These are phyloP conservation scores for Thecocarcelia acutangulata DNA, from an alignment of 2,888 invertebrate genomes.

Conservation along the genomic window DNA sequence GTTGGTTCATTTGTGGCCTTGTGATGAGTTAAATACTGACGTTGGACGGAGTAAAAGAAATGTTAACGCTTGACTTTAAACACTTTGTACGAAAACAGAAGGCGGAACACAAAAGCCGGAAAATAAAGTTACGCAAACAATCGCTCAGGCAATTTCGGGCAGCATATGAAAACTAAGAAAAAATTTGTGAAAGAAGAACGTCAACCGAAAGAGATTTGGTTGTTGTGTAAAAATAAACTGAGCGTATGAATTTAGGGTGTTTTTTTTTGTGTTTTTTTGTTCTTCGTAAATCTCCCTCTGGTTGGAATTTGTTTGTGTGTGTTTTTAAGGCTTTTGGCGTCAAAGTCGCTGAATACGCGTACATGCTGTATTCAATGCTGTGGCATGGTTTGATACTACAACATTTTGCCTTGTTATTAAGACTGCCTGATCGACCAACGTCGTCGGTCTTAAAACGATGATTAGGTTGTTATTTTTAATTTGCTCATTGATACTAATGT, in stretches of 20 bases:
- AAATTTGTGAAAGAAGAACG: conserved; percentile 17
- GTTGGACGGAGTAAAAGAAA: conserved; percentile 33
- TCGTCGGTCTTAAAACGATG: conserved; percentile 82
- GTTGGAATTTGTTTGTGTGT: conserved; percentile 25
- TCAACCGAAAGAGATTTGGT: conserved; percentile 34
- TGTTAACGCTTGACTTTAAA: conserved; percentile 78
- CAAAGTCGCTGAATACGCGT: conserved; percentile 15
- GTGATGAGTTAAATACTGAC: conserved; percentile 66
- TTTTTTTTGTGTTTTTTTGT: conserved; percentile 66
- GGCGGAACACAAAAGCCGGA: conserved; percentile 81
- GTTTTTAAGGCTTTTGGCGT: conserved; percentile 58
- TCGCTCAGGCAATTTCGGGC: conserved; percentile 21
- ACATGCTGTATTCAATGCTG: background rate
- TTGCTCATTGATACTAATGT: conserved; percentile 81
- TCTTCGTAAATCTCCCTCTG: conserved; percentile 47
- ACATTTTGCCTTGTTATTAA: conserved; percentile 53
- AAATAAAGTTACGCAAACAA: conserved; percentile 76
- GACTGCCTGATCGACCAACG: conserved; percentile 73
- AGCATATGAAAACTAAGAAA: background rate
- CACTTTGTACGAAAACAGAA: conserved; percentile 78
- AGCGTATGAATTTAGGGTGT: conserved; percentile 71
- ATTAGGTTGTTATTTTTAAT: conserved; percentile 82
- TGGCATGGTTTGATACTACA: conserved; percentile 19
- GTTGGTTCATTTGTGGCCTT: conserved; percentile 68
- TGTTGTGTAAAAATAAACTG: conserved; percentile 54